Percentiles rank a stretch among this genome's conserved stretches.
phyloP scores from a whole-genome alignment of 1,140 invertebrate species.

The Pomacea maculata region DNA sequence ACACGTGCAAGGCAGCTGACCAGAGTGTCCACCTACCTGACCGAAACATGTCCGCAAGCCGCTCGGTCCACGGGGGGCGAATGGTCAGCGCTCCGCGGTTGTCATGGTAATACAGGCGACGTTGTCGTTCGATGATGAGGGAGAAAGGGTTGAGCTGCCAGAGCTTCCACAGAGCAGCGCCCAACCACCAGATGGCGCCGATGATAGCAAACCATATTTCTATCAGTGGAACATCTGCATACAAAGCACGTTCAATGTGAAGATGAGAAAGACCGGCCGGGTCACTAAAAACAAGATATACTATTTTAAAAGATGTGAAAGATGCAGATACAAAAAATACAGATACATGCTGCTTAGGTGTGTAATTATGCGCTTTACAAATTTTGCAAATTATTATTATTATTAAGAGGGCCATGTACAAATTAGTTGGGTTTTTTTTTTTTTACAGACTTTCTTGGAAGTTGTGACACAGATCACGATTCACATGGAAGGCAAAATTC shows the following conservation, averaged over 20 bases:
- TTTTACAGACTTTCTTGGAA: too few species aligned
- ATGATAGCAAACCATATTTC: conserved; percentile 17
- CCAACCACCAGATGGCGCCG: conserved; percentile 22
- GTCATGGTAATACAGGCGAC: conserved; percentile 15
- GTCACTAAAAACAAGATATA: not conserved
- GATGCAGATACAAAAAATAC: not conserved
- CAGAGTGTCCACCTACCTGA: conserved; percentile 12
- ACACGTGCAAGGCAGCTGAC: too few species aligned
- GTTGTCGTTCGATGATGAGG: conserved; percentile 9
- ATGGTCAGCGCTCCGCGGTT: conserved; percentile 10
- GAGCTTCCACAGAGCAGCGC: not conserved
- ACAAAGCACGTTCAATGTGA: not conserved
- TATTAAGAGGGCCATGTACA: too few species aligned
- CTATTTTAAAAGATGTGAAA: not conserved
- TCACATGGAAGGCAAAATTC: too few species aligned
- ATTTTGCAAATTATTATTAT: too few species aligned
- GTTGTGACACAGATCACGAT: too few species aligned
- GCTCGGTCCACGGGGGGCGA: conserved; percentile 14
- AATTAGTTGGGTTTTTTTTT: too few species aligned
- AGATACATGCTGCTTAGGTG: not conserved
- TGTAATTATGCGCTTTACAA: not conserved
- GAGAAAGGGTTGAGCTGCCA: conserved; percentile 28
- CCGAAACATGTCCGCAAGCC: conserved; percentile 21
- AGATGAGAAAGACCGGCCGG: not conserved
- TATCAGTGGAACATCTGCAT: conserved; percentile 20